These are phyloP conservation scores for Triplophysa yarkandensis DNA, from an alignment of 2,797 vertebrate species.

Conservation along the genomic window DNA sequence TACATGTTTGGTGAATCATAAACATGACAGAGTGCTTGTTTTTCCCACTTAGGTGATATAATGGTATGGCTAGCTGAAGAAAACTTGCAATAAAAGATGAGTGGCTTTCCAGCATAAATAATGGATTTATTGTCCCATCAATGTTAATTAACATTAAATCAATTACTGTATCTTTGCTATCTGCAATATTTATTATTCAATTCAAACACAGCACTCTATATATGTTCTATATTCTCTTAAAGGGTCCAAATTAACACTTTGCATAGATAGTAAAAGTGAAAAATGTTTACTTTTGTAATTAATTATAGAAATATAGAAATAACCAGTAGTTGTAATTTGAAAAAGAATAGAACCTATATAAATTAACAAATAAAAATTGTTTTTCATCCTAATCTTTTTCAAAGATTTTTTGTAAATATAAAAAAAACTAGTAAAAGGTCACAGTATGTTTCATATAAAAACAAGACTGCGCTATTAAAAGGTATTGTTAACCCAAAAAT, in stretches of 20 bases:
- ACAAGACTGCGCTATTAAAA: no score
- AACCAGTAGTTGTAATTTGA: not conserved
- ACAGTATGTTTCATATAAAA: no score
- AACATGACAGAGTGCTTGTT: slow-evolving; percentile 49
- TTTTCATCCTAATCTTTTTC: no score
- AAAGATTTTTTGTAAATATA: no score
- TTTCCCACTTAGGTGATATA: slow-evolving; percentile 31
- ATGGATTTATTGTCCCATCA: no score
- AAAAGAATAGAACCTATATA: not conserved
- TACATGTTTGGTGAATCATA: slow-evolving; percentile 50
- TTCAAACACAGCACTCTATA: slow-evolving; percentile 7
- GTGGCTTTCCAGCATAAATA: not conserved
- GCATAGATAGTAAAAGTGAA: not conserved
- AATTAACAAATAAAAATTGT: no score
- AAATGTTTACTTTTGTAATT: not conserved
- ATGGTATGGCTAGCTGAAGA: slow-evolving; percentile 33
- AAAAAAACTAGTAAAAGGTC: no score
- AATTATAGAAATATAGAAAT: not conserved
- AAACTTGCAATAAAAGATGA: slow-evolving; percentile 31
- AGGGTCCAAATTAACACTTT: slow-evolving; percentile 22
- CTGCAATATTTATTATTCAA: not conserved
- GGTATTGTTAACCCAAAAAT: no score
- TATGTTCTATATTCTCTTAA: not conserved
- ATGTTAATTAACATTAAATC: no score
- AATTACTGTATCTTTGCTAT: no score